phyloP scores from a whole-genome alignment of 2,888 invertebrate species.

The Dolichopus griseipennis region DNA sequence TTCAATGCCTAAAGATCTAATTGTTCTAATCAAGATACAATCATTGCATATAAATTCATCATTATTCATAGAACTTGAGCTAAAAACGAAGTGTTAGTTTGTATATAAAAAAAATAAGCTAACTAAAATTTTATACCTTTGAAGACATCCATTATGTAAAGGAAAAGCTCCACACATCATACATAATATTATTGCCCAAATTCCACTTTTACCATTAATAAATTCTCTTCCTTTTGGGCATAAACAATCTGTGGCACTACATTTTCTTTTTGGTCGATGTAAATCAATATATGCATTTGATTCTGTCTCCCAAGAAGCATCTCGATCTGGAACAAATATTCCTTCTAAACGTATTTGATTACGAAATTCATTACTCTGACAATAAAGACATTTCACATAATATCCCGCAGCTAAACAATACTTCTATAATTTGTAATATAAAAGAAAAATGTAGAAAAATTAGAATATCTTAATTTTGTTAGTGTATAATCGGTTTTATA shows the following conservation, averaged over 20 bases:
- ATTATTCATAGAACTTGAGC: not conserved
- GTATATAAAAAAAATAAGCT: too few relatives aligned
- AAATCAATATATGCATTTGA: slow-evolving; percentile 65
- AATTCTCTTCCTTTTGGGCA: slow-evolving; percentile 55
- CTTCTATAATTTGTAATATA: slow-evolving; percentile 20
- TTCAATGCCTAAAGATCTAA: not conserved
- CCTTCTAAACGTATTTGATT: slow-evolving; percentile 31
- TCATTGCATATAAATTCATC: not conserved
- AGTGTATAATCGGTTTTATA: not conserved
- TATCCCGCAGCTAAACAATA: slow-evolving; percentile 36
- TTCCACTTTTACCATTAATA: slow-evolving; percentile 17
- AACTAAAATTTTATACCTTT: not conserved
- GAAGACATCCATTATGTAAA: slow-evolving; percentile 23
- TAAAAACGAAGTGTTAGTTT: not conserved
- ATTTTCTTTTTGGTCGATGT: slow-evolving; percentile 50
- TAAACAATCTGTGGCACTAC: slow-evolving; percentile 52
- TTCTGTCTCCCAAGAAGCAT: slow-evolving; percentile 71
- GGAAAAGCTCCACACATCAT: slow-evolving; percentile 30
- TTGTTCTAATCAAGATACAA: not conserved
- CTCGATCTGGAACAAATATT: slow-evolving; percentile 48
- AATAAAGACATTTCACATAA: slow-evolving; percentile 37
- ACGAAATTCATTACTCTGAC: slow-evolving; percentile 29
- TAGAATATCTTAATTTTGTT: not conserved
- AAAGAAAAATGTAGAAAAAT: not conserved
- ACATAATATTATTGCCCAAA: slow-evolving; percentile 29